Base-by-base conservation (phyloP, 2,113 vertebrate genomes). In the Microcebus murinus region DNA sequence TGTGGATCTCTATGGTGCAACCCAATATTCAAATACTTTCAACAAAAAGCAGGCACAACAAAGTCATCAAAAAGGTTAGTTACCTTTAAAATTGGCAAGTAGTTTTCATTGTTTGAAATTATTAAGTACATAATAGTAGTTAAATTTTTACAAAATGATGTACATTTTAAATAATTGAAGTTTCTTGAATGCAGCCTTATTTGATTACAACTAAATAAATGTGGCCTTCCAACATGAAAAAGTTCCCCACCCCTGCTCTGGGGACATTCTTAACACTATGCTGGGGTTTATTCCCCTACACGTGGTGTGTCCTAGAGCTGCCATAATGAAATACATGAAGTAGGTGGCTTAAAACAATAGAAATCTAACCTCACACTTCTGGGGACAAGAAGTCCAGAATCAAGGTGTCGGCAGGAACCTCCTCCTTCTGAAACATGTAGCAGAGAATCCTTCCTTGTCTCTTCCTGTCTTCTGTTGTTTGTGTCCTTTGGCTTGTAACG, bases 231-330 rank as follows among this genome's bases (percentile, higher is more conserved):
- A 55, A 55, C 52, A 55, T 55, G 52, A 52, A 52, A 55, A 55
- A 18, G 15, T 55, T 55, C 17, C 52, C 52, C 52, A 55, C 52
- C 52, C 8, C 8, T 61, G 59, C 23, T 61, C 59, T 48, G 68
- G 74, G 27, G 36, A 67, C 17, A 18, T 67, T 50, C 65, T 45
- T 14, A 20, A 21, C 8, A 7, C 2, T 1, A 6, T 8, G 2
- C 11, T 15, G 21, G 8, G n/a, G 25, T 74, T 73, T 29, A 57
- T 67, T 86, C n/a, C 36, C 45, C 34, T 39, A 20, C 6, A 11
- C 0, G 0, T 27, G 18, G 17, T 14, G 2, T 15, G 39, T 73
- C 45, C 12, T n/a, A 2, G 7, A 18, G 34, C 61, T 65, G 2
- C 55, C 13, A 0, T 45, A 65, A 68, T 20, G 20, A 84, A 61